Evolutionary conservation across 1,140 invertebrate species (phyloP).

Genomic region (Solenopsis fugax): DNA sequence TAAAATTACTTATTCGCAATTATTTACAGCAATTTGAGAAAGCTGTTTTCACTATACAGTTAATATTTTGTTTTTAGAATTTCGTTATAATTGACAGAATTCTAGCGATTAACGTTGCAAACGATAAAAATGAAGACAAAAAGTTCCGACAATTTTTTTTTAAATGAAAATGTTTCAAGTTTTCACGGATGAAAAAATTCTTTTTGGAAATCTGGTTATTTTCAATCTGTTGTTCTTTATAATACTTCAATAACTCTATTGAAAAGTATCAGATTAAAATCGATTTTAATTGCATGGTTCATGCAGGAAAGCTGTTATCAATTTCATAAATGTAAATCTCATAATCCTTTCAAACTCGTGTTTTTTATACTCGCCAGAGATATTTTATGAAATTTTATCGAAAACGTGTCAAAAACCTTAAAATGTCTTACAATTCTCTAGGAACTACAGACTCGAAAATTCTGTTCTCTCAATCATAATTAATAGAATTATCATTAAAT

Average conservation of each 20-base stretch:
- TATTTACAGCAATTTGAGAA: background rate
- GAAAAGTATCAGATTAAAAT: background rate
- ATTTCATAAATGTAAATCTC: conserved; percentile 1
- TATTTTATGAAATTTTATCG: too few species aligned
- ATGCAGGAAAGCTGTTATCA: background rate
- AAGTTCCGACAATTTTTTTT: background rate
- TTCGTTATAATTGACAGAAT: background rate
- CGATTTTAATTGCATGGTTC: background rate
- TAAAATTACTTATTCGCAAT: background rate
- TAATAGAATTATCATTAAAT: too few species aligned
- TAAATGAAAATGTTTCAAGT: background rate
- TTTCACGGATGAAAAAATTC: background rate
- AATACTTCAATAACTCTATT: background rate
- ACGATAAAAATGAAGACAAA: background rate
- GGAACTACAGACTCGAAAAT: background rate
- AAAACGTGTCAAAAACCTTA: background rate
- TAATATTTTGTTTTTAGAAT: background rate
- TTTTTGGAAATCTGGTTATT: background rate
- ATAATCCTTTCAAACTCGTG: background rate
- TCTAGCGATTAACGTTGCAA: background rate
- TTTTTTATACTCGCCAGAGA: background rate
- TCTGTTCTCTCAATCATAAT: background rate
- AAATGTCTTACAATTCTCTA: background rate
- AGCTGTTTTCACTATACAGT: background rate
- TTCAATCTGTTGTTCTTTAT: background rate